Evolutionary conservation across 2,113 vertebrate genomes (phyloP).

Genomic region (Meriones unguiculatus): DNA sequence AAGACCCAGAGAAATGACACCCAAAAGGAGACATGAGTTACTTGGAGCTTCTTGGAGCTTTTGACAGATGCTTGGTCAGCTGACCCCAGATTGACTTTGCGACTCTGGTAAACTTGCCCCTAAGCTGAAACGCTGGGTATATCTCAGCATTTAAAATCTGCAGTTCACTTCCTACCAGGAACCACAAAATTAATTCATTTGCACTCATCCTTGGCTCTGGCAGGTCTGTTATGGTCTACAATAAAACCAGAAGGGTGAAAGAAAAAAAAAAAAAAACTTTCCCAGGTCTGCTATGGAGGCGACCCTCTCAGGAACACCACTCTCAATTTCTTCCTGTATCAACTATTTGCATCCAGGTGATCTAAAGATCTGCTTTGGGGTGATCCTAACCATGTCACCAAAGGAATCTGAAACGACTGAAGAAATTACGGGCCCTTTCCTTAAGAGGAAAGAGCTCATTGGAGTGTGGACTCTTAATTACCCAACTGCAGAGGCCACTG

Average conservation of each 20-base stretch:
- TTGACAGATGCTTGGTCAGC: not conserved
- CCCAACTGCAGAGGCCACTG: too few relatives aligned
- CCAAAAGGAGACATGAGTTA: not conserved
- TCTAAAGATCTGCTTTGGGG: not conserved
- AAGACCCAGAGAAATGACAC: not conserved
- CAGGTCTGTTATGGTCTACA: not conserved
- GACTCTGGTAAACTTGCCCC: not conserved
- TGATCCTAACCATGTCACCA: not conserved
- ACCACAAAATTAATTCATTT: too few relatives aligned
- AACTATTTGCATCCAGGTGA: not conserved
- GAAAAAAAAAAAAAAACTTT: not conserved
- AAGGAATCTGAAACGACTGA: not conserved
- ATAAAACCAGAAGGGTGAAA: not conserved
- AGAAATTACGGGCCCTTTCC: not conserved
- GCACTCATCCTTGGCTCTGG: not conserved
- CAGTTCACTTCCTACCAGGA: not conserved
- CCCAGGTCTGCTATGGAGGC: too few relatives aligned
- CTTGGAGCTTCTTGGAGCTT: not conserved
- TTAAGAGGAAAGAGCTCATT: not conserved
- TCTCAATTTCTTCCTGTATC: not conserved
- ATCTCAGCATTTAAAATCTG: not conserved
- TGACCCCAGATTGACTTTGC: too few relatives aligned
- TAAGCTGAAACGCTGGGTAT: fast-evolving
- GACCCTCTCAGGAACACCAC: fast-evolving
- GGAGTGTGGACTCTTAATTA: too few relatives aligned